Percentiles rank a stretch among this genome's conserved stretches.
Evolutionary conservation across 1,140 invertebrate genomes (phyloP).

Genomic region (Lepidostoma basale): DNA sequence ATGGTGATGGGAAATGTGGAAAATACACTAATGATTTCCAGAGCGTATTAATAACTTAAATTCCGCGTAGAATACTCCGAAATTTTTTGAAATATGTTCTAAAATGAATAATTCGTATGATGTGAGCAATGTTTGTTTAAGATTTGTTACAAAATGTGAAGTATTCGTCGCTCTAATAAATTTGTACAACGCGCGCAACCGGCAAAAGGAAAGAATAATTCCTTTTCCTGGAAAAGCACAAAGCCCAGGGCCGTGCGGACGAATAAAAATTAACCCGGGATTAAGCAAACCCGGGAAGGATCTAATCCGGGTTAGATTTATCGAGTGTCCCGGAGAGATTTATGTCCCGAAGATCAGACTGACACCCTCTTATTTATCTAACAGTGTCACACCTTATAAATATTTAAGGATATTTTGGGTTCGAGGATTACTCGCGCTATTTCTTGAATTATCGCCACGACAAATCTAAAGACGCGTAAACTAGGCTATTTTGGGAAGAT

Average conservation of each 20-base stretch:
- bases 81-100: too few species aligned
- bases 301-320: conserved; percentile 39
- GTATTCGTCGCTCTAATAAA: too few species aligned
- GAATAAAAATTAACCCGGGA: conserved; percentile 32
- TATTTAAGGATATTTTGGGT: conserved; percentile 44
- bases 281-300: conserved; percentile 23
- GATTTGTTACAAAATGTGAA: too few species aligned
- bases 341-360: conserved; percentile 32
- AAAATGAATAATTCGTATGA: too few species aligned
- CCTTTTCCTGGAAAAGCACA: conserved; percentile 1
- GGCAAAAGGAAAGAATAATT: too few species aligned
- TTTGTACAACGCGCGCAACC: too few species aligned
- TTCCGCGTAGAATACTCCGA: too few species aligned
- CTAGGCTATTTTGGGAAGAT: conserved; percentile 2
- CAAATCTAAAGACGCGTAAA: conserved; percentile 28
- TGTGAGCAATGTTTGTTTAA: too few species aligned
- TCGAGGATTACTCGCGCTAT: conserved; percentile 36
- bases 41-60: too few species aligned
- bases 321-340: conserved; percentile 31
- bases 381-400: conserved; percentile 36
- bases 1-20: too few species aligned
- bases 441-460: conserved; percentile 18
- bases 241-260: background rate
- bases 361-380: conserved; percentile 37
- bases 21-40: too few species aligned